These are phyloP conservation scores for Taphrorychus bicolor DNA, from an alignment of 2,888 invertebrate genomes.

Conservation along the genomic window DNA sequence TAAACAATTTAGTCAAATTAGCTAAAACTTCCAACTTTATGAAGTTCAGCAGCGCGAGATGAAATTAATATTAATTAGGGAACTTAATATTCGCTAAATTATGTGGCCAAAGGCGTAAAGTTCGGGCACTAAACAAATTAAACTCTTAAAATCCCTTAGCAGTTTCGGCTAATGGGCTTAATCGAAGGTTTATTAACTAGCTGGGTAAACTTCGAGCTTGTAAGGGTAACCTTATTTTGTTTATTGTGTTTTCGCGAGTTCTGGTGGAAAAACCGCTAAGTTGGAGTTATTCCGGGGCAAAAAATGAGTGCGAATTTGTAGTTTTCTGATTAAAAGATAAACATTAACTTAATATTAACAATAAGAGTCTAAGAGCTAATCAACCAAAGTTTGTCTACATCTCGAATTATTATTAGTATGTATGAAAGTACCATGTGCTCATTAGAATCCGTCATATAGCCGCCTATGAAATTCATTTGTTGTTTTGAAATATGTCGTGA, in stretches of 20 bases:
- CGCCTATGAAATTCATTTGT: no score
- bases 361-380: no score
- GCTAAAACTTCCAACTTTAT: conserved; percentile 24
- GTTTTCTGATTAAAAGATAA: no score
- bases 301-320: no score
- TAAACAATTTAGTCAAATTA: conserved; percentile 31
- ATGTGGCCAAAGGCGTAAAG: conserved; percentile 22
- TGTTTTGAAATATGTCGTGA: no score
- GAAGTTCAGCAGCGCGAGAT: conserved; percentile 28
- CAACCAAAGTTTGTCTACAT: no score
- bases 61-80: conserved; percentile 31
- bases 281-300: no score
- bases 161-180: conserved; percentile 8
- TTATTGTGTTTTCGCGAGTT: neutral
- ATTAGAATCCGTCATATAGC: no score
- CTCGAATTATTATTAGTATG: no score
- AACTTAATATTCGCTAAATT: conserved; percentile 29
- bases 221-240: neutral
- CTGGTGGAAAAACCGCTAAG: neutral
- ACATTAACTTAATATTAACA: no score
- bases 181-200: conserved; percentile 15
- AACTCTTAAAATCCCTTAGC: conserved; percentile 21
- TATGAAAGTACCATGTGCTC: no score
- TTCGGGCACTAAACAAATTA: conserved; percentile 24
- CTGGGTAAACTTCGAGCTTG: conserved; percentile 1